A percentile compares a stretch with the other conserved stretches of the same genome.
phyloP scores from a whole-genome alignment of 2,113 vertebrate genomes.

The Lota lota region DNA sequence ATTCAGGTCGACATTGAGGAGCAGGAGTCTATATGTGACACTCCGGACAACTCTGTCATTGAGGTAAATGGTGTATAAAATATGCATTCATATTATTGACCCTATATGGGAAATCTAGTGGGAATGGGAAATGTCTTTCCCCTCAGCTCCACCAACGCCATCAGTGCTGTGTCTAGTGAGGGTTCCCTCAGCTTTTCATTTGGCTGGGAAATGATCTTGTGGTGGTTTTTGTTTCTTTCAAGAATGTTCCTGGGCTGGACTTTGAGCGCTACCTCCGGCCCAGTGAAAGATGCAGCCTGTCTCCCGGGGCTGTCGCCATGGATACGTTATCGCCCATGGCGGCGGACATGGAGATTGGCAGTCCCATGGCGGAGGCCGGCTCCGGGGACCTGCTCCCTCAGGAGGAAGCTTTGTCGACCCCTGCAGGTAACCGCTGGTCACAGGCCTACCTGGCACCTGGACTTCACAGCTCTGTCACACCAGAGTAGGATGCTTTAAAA shows the following conservation, averaged over 20 bases:
- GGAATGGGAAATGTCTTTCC: too few relatives aligned
- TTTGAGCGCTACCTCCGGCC: conserved; percentile 73
- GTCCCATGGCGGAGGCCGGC: conserved; percentile 45
- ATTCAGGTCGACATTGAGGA: background rate
- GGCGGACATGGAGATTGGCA: conserved; percentile 62
- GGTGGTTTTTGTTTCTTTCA: background rate
- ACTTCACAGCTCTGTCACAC: too few relatives aligned
- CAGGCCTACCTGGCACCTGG: background rate
- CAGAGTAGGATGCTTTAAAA: too few relatives aligned
- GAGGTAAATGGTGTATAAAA: conserved; percentile 47
- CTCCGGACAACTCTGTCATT: conserved; percentile 33
- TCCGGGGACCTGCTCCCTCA: conserved; percentile 21
- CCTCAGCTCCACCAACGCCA: too few relatives aligned
- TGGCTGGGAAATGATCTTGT: too few relatives aligned
- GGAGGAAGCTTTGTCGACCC: conserved; percentile 26
- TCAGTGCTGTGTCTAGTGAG: too few relatives aligned
- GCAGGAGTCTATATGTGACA: conserved; percentile 31
- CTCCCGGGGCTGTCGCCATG: conserved; percentile 22
- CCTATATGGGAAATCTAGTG: too few relatives aligned
- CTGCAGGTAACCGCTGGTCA: conserved; percentile 10
- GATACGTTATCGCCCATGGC: conserved; percentile 53
- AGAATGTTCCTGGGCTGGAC: conserved; percentile 63
- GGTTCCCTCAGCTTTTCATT: too few relatives aligned
- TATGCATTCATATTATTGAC: too few relatives aligned
- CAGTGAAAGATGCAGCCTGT: conserved; percentile 51